Percentiles rank a stretch among this genome's conserved stretches.
phyloP scores from a whole-genome alignment of 2,113 vertebrate genomes.

The Chionis minor region DNA sequence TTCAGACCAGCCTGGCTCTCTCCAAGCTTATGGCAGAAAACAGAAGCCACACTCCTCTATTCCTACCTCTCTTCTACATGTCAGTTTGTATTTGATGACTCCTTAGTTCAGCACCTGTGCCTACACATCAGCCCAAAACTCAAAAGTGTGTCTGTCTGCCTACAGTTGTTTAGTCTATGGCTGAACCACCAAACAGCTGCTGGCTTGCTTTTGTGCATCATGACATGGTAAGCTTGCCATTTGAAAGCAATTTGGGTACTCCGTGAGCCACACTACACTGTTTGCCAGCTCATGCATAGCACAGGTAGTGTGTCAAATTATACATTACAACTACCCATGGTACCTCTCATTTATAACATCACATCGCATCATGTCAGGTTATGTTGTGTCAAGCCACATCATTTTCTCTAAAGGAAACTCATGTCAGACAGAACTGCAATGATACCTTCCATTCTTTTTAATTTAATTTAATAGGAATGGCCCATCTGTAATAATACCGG shows the following conservation, averaged over 20 bases:
- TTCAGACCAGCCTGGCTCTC: background rate
- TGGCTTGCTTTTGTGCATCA: background rate
- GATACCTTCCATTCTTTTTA: background rate
- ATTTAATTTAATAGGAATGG: background rate
- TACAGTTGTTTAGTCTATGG: background rate
- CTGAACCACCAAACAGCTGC: background rate
- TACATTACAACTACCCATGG: background rate
- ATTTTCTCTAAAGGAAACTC: constrained; percentile 1
- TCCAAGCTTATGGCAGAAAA: background rate
- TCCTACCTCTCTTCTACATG: background rate
- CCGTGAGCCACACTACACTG: background rate
- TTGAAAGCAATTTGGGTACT: background rate
- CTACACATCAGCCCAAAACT: background rate
- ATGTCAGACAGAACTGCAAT: background rate
- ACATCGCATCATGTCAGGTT: background rate
- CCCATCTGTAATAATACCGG: background rate
- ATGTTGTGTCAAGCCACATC: background rate
- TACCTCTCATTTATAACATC: background rate
- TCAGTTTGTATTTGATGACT: background rate
- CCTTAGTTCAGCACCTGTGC: background rate
- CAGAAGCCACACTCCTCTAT: background rate
- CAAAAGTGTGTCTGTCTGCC: background rate
- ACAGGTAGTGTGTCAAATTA: background rate
- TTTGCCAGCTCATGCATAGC: background rate
- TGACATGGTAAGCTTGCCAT: background rate